Conservation (phyloP, 2,888 invertebrate species). For the Drosophila ezoana region DNA sequence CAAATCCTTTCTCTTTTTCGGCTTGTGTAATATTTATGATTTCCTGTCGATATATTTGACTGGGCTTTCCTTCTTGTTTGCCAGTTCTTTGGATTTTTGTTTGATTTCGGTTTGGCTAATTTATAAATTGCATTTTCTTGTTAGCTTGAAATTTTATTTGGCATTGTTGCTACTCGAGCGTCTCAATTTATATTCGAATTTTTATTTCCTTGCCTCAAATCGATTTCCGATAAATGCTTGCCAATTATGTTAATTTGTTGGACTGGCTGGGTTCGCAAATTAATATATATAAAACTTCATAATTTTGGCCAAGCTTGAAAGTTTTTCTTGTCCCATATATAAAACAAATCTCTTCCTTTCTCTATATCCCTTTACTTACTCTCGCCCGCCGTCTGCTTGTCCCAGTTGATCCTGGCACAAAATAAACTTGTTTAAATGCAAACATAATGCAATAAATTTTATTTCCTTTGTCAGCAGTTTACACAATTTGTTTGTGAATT, state of each 20-base stretch:
- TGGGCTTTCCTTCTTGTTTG: conserved; percentile 30
- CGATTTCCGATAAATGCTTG: conserved; percentile 27
- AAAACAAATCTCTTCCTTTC: neutral
- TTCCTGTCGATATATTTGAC: conserved; percentile 48
- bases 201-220: conserved; percentile 21
- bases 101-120: conserved; percentile 56
- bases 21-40: conserved; percentile 71
- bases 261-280: too few relatives aligned
- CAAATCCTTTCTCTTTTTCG: conserved; percentile 63
- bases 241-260: conserved; percentile 59
- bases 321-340: too few relatives aligned
- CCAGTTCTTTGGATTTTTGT: conserved; percentile 27
- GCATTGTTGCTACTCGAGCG: conserved; percentile 2
- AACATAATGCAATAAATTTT: conserved; percentile 71
- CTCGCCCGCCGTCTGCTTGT: neutral
- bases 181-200: conserved; percentile 18
- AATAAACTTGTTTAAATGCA: conserved; percentile 67
- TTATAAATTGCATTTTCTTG: conserved; percentile 72
- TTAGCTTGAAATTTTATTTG: conserved; percentile 47
- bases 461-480: conserved; percentile 64
- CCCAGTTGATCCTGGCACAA: conserved; percentile 1
- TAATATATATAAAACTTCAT: conserved; percentile 1
- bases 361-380: neutral
- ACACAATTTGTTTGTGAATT: conserved; percentile 48
- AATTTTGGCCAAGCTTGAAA: neutral